Conservation (phyloP, 2,113 vertebrate genomes). For the Onychostruthus taczanowskii region DNA sequence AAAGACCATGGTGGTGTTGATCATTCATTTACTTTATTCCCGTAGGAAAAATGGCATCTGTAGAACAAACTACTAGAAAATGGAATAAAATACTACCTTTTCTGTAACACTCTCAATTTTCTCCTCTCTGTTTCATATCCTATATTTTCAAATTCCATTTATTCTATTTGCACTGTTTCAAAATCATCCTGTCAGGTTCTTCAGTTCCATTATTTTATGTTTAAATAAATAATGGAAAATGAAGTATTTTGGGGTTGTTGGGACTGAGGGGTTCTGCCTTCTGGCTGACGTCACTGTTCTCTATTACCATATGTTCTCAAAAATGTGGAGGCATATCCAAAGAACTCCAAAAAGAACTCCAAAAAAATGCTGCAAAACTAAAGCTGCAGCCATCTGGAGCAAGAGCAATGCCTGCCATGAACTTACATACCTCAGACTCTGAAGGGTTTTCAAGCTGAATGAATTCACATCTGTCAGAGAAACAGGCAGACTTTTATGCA, state of each 20-base stretch:
- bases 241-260: rapidly evolving
- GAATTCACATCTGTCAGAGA: not conserved
- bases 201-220: not conserved
- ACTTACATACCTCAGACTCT: not conserved
- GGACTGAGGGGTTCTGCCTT: not conserved
- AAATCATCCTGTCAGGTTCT: not conserved
- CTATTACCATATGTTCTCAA: not conserved
- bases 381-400: constrained; percentile 29
- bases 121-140: not conserved
- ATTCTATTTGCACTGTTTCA: not conserved
- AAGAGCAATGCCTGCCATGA: not conserved
- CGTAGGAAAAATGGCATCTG: not conserved
- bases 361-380: not conserved
- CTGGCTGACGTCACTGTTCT: not conserved
- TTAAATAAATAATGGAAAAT: not conserved
- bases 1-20: not conserved
- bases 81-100: not conserved
- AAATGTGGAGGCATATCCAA: not conserved
- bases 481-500: not conserved
- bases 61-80: not conserved
- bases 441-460: constrained; percentile 26
- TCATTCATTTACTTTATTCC: not conserved
- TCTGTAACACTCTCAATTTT: not conserved
- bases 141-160: not conserved
- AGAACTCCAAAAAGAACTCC: not conserved